These are phyloP conservation scores for Coremacera marginata DNA, from an alignment of 2,888 invertebrate genomes.

Conservation along the genomic window DNA sequence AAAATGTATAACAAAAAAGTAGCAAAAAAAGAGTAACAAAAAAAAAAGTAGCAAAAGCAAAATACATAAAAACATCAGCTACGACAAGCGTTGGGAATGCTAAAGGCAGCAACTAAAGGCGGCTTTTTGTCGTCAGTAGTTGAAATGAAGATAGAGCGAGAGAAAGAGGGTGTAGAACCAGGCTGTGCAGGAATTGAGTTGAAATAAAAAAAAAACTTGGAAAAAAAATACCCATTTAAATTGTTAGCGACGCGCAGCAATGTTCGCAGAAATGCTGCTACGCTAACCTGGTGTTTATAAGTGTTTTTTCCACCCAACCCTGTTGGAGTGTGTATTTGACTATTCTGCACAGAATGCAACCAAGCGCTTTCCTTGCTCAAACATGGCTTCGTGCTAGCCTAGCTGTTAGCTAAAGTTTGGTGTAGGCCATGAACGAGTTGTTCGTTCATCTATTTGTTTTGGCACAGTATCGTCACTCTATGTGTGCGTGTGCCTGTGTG, in stretches of 20 bases:
- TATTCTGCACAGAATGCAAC: background rate
- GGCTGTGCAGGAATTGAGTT: no score
- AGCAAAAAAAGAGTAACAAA: background rate
- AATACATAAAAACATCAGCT: background rate
- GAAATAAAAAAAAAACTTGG: no score
- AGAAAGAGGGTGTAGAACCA: background rate
- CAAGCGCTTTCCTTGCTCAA: background rate
- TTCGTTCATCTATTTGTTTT: no score
- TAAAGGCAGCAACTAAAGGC: background rate
- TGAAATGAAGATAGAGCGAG: background rate
- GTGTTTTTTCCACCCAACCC: background rate
- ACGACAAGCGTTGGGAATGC: background rate
- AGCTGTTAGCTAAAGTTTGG: background rate
- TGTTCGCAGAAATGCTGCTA: background rate
- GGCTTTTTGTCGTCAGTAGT: background rate
- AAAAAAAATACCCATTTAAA: background rate
- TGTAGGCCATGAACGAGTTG: slow-evolving; percentile 17
- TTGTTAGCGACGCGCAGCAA: slow-evolving; percentile 17
- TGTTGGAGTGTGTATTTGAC: background rate
- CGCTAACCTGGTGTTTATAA: background rate
- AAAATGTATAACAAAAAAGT: background rate
- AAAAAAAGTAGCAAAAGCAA: background rate
- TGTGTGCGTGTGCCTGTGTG: no score
- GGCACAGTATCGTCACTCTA: background rate
- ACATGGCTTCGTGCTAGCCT: slow-evolving; percentile 1